Conservation (phyloP, 2,113 vertebrate genomes). For the Willisornis vidua region DNA sequence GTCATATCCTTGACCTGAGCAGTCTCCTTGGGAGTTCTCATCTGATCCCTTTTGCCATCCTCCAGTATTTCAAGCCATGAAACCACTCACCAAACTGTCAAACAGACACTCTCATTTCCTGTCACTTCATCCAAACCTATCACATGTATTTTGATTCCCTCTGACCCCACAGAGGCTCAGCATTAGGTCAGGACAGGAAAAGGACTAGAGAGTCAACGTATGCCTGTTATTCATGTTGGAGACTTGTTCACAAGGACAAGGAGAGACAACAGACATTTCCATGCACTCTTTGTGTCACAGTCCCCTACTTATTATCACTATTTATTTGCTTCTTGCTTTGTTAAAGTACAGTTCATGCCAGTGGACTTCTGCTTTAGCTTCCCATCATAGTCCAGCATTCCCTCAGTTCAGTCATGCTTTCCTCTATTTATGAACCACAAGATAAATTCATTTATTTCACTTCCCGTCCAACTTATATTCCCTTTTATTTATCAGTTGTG, state of each 20-base stretch:
- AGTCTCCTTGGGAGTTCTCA: conserved; percentile 15
- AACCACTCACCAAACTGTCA: conserved; percentile 8
- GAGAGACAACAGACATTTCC: not conserved
- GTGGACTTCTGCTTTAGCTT: not conserved
- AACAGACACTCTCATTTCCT: not conserved
- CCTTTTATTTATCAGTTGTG: not conserved
- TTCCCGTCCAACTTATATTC: not conserved
- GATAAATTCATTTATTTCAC: not conserved
- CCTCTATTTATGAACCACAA: not conserved
- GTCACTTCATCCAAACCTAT: not conserved
- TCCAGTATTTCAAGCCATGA: not conserved
- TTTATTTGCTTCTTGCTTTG: not conserved
- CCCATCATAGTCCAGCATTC: not conserved
- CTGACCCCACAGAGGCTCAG: not conserved
- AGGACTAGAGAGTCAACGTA: not conserved
- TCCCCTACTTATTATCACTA: not conserved
- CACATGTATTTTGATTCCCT: not conserved
- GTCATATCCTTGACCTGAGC: not conserved
- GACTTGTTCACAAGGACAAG: not conserved
- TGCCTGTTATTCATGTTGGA: not conserved
- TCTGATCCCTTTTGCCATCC: conserved; percentile 5
- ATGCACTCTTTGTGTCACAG: not conserved
- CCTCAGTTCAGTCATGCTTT: not conserved
- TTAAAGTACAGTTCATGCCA: not conserved
- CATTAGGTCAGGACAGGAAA: not conserved